Conservation (phyloP, 2,113 vertebrate genomes). For the Pseudorhombus dupliciocellatus region DNA sequence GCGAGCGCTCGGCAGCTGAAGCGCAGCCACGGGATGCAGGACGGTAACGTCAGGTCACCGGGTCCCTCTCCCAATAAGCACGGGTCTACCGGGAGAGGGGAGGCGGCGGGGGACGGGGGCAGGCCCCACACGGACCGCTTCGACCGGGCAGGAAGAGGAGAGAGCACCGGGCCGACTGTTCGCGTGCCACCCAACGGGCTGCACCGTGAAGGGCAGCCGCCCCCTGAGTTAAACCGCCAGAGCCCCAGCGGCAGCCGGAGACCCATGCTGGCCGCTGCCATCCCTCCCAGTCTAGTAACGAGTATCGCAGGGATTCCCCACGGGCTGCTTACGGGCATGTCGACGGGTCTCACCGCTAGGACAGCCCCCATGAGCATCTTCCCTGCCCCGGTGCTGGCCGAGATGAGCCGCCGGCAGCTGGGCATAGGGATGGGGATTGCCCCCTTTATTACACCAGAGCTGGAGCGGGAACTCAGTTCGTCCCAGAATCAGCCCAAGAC, state of each 20-base stretch:
- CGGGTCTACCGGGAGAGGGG: constrained; percentile 70
- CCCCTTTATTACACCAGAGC: constrained; percentile 80
- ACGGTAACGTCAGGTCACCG: constrained; percentile 87
- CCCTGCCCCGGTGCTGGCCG: constrained; percentile 78
- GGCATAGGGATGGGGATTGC: constrained; percentile 76
- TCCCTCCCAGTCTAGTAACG: constrained; percentile 83
- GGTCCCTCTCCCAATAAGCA: constrained; percentile 86
- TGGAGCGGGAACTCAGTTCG: constrained; percentile 85
- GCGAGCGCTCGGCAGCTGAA: constrained; percentile 88
- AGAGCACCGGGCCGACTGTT: constrained; percentile 63
- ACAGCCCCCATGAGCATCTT: constrained; percentile 75
- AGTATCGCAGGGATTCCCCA: constrained; percentile 80
- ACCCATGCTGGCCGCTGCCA: constrained; percentile 83
- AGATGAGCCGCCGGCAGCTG: constrained; percentile 81
- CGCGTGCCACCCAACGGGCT: constrained; percentile 84
- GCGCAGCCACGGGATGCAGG: constrained; percentile 87
- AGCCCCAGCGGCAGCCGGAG: constrained; percentile 84
- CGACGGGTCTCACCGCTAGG: constrained; percentile 79
- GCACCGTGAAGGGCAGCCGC: constrained; percentile 79
- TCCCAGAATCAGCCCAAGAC: constrained; percentile 80
- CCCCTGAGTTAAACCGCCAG: constrained; percentile 83
- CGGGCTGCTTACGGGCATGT: constrained; percentile 73
- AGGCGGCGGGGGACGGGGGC: constrained; percentile 66
- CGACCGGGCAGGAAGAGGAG: constrained; percentile 77
- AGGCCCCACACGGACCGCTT: constrained; percentile 77